Evolutionary conservation across 2,113 vertebrate genomes (phyloP), one percentile per base, ranked within the genome.

Genomic region (Vidua chalybeata): DNA sequence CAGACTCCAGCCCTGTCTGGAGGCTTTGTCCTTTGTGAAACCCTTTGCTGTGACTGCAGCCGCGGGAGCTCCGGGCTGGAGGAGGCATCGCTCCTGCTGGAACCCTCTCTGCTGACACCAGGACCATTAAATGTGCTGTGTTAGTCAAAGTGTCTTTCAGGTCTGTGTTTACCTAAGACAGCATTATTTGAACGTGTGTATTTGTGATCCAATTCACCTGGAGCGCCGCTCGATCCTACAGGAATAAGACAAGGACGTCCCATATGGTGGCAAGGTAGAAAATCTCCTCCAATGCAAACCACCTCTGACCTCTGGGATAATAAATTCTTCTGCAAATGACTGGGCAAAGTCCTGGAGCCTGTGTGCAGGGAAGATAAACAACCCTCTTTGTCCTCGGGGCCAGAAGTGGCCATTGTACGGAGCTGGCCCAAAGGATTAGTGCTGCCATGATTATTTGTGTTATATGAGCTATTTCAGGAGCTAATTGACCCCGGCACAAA

Each of bases 391-490:
- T 95, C 86, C 95, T 95, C 73, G 7, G 61, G 96, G 94, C 95
- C 93, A 95, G 95, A 95, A 97, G 95, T 83, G 85, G 73, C 86
- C 92, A 94, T 84, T 95, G 92, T 93, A 37, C 6, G 63, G 82
- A 93, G 91, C 90, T 86, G 96, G 92, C 87, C 96, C 95, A 91
- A 82, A 93, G 93, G 92, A 97, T 96, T 94, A 96, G 96, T 37
- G 2, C 62, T 96, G 94, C 94, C 94, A 91, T 92, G 94, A 78
- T 93, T 95, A 94, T 94, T 91, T 96, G 84, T 95, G 87, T 93
- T 96, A 96, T 95, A 97, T 89, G 78, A 97, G 93, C 94, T 97
- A 96, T 97, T 98, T 97, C 96, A 96, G 95, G 95, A 91, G 85
- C 86, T 97, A 96, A 94, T 96, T 96, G 97, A 97, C 97, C 95